A percentile compares a stretch with the other conserved stretches of the same genome.
Conservation (phyloP, 2,797 vertebrate species). For the Bryconaethiops microstoma region DNA sequence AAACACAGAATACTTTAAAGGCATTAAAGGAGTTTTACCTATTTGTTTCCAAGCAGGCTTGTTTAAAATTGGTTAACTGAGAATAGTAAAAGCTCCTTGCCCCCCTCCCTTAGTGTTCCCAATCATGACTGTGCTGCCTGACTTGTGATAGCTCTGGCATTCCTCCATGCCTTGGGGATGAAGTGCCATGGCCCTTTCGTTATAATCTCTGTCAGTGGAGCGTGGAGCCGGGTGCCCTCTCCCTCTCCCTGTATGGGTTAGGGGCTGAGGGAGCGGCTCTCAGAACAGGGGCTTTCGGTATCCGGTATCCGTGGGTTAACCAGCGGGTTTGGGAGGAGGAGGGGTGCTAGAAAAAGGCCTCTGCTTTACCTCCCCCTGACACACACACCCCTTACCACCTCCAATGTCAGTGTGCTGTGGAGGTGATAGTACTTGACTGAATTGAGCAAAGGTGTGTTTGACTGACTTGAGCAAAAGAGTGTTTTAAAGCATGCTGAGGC, state of each 20-base stretch:
- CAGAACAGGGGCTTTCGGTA: conserved; percentile 72
- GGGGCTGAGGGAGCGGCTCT: conserved; percentile 58
- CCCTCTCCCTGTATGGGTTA: conserved; percentile 50
- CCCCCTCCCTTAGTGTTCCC: conserved; percentile 24
- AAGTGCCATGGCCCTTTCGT: conserved; percentile 63
- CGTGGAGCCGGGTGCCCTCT: conserved; percentile 70
- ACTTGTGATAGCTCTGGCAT: conserved; percentile 75
- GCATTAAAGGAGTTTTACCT: neutral
- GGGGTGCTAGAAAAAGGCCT: conserved; percentile 22
- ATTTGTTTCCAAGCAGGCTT: neutral
- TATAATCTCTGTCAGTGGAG: conserved; percentile 76
- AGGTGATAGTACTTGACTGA: conserved; percentile 67
- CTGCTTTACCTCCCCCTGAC: conserved; percentile 4
- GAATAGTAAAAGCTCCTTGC: neutral
- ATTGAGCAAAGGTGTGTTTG: too few relatives aligned
- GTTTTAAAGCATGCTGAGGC: conserved; percentile 42
- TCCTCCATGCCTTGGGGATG: conserved; percentile 66
- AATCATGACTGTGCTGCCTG: conserved; percentile 65
- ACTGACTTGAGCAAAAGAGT: neutral
- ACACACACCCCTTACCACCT: conserved; percentile 63
- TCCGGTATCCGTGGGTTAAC: conserved; percentile 80
- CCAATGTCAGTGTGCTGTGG: conserved; percentile 76
- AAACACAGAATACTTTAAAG: neutral
- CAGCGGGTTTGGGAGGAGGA: conserved; percentile 70
- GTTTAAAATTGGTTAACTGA: neutral